Conservation (phyloP, 2,113 vertebrate genomes). For the Mystacornis crossleyi region DNA sequence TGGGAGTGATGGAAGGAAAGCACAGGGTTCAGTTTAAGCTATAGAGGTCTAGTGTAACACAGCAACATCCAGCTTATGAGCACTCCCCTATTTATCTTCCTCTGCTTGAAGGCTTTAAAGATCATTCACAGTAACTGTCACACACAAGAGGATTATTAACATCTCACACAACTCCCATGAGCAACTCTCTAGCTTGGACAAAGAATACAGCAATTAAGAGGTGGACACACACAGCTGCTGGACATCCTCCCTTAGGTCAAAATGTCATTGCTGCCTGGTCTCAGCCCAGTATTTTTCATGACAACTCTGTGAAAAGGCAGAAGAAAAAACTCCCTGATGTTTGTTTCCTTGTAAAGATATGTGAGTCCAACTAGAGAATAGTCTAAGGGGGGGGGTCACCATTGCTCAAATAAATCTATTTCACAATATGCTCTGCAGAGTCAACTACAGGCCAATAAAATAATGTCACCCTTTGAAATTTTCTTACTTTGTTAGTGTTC, state of each 20-base stretch:
- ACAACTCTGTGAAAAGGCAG: neutral
- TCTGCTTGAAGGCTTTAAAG: neutral
- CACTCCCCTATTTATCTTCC: neutral
- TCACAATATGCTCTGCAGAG: neutral
- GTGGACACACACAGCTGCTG: neutral
- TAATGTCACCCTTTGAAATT: neutral
- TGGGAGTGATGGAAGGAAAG: neutral
- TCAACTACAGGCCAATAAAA: neutral
- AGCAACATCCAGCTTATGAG: neutral
- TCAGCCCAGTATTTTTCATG: neutral
- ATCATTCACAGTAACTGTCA: neutral
- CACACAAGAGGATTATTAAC: neutral
- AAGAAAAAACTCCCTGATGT: neutral
- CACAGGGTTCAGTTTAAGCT: neutral
- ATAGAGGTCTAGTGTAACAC: neutral
- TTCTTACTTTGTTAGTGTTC: neutral
- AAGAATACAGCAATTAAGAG: neutral
- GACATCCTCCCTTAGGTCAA: neutral
- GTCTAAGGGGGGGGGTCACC: neutral
- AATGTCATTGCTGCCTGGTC: neutral
- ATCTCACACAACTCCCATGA: neutral
- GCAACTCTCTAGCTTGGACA: neutral
- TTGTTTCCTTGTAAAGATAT: neutral
- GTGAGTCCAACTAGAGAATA: neutral
- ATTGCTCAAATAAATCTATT: neutral